phyloP scores from a whole-genome alignment of 1,140 invertebrate genomes.

The Berghia stephanieae region DNA sequence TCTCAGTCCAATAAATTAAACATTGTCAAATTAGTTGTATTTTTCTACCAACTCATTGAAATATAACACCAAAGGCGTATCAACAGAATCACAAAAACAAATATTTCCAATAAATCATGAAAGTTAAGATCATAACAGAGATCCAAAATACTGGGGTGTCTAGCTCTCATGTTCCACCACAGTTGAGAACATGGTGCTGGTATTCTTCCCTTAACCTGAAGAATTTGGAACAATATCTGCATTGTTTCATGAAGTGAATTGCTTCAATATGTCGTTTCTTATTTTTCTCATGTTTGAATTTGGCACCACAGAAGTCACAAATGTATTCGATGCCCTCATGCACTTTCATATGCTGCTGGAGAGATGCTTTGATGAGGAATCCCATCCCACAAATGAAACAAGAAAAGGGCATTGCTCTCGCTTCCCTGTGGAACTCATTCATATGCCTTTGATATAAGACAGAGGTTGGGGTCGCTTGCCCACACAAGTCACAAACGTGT shows the following conservation, averaged over 20 bases:
- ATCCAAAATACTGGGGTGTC: too few relatives aligned
- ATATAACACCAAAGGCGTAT: neutral
- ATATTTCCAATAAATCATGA: neutral
- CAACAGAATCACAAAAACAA: neutral
- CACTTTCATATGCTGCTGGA: constrained; percentile 17
- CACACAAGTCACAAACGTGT: too few relatives aligned
- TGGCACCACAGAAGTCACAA: constrained; percentile 14
- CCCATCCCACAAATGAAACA: constrained; percentile 22
- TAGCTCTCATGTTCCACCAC: too few relatives aligned
- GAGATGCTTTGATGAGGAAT: constrained; percentile 22
- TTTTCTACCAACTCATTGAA: neutral
- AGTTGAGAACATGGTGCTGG: constrained; percentile 5
- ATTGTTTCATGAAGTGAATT: constrained; percentile 14
- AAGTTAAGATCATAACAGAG: neutral
- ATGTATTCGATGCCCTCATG: constrained; percentile 2
- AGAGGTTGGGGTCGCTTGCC: too few relatives aligned
- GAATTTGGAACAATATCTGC: constrained; percentile 1
- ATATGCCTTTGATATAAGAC: constrained; percentile 27
- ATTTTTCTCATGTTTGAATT: constrained; percentile 23
- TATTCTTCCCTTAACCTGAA: neutral
- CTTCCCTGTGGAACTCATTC: constrained; percentile 18
- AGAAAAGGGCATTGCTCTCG: neutral
- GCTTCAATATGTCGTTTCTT: constrained; percentile 23
- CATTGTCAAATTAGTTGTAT: too few relatives aligned
- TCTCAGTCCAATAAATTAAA: too few relatives aligned